A percentile compares a stretch with the other conserved stretches of the same genome.
Evolutionary conservation across 2,888 invertebrate species (phyloP).

Genomic region (Cetonia aurata): DNA sequence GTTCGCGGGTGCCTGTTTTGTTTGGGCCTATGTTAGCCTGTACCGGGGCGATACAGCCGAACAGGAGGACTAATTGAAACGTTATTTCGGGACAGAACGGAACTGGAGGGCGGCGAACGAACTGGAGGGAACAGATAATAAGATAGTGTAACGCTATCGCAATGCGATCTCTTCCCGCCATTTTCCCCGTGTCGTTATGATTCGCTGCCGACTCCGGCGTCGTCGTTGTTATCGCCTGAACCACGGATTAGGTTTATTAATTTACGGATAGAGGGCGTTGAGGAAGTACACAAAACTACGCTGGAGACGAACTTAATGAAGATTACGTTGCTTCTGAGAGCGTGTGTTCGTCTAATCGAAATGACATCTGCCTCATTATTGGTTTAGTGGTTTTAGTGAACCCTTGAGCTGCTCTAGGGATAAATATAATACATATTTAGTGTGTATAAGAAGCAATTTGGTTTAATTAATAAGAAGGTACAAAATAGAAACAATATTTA

Average conservation of each 20-base stretch:
- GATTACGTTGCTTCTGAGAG: too few species aligned
- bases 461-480: too few species aligned
- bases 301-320: too few species aligned
- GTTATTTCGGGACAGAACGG: conserved; percentile 36
- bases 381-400: too few species aligned
- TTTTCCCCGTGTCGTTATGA: conserved; percentile 6
- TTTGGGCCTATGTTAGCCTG: conserved; percentile 62
- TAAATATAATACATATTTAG: too few species aligned
- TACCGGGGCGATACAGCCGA: conserved; percentile 59
- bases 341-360: too few species aligned
- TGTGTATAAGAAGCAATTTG: too few species aligned
- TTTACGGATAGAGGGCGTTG: background rate
- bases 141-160: conserved; percentile 8
- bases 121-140: conserved; percentile 24
- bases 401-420: too few species aligned
- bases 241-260: conserved; percentile 15
- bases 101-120: background rate
- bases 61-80: conserved; percentile 50
- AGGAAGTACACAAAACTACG: too few species aligned
- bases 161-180: conserved; percentile 8
- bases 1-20: conserved; percentile 61
- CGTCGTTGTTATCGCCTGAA: background rate
- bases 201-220: background rate
- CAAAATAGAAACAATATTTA: too few species aligned
- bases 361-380: too few species aligned